Evolutionary conservation across 1,140 invertebrate species (phyloP).

Genomic region (Leguminivora glycinivorella): DNA sequence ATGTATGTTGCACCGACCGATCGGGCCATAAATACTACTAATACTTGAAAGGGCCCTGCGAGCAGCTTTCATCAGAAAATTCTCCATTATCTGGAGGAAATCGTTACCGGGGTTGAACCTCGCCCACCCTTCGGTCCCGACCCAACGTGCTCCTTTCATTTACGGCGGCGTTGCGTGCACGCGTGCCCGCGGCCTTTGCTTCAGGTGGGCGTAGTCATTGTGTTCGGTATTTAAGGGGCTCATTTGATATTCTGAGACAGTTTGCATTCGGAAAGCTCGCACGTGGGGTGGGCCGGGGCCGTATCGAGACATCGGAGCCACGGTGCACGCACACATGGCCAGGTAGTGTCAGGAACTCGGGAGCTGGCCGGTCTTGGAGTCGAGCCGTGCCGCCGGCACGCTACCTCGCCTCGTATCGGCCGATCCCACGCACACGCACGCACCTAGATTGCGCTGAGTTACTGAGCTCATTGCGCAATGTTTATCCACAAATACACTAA

Average conservation of each 20-base stretch:
- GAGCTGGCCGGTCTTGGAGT: conserved; percentile 13
- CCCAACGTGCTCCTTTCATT: conserved; percentile 65
- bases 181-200: conserved; percentile 68
- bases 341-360: conserved; percentile 28
- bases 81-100: conserved; percentile 76
- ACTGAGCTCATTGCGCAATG: conserved; percentile 53
- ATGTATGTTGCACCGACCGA: conserved; percentile 66
- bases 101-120: conserved; percentile 72
- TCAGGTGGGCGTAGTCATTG: conserved; percentile 75
- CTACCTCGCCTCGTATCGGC: conserved; percentile 23
- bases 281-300: conserved; percentile 54
- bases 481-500: conserved; percentile 79
- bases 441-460: conserved; percentile 51
- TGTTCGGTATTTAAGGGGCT: conserved; percentile 76
- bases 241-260: conserved; percentile 78
- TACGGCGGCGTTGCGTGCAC: conserved; percentile 73
- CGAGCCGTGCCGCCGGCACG: conserved; percentile 33
- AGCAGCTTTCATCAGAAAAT: conserved; percentile 76
- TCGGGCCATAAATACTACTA: conserved; percentile 70
- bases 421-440: conserved; percentile 49
- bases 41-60: conserved; percentile 71
- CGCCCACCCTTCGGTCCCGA: conserved; percentile 62
- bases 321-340: conserved; percentile 44
- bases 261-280: conserved; percentile 72
- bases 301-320: conserved; percentile 60